Conservation (phyloP, 2,888 invertebrate genomes). For the Drosophila suboccidentalis region DNA sequence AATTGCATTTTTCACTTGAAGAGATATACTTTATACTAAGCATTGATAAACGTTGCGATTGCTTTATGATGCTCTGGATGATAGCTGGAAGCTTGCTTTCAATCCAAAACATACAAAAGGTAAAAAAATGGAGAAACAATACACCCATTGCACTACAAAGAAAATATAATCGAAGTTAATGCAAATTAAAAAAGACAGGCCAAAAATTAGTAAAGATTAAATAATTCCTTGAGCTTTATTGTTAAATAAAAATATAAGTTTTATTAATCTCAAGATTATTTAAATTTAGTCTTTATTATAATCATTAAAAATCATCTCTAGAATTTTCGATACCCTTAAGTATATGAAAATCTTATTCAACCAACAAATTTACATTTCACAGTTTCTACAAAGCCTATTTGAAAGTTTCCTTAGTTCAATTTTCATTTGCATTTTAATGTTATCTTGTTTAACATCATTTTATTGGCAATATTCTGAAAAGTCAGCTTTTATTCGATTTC, state of each 20-base stretch:
- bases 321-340: background rate
- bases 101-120: too few relatives aligned
- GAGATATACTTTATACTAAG: background rate
- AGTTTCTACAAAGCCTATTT: background rate
- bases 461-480: constrained; percentile 7
- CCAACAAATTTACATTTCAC: background rate
- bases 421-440: constrained; percentile 7
- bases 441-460: constrained; percentile 15
- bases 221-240: too few relatives aligned
- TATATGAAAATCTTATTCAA: background rate
- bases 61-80: background rate
- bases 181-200: too few relatives aligned
- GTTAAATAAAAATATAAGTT: background rate
- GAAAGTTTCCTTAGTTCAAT: background rate
- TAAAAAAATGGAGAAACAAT: too few relatives aligned
- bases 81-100: background rate
- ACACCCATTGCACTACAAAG: too few relatives aligned
- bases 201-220: too few relatives aligned
- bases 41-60: background rate
- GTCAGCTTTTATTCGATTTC: constrained; percentile 11
- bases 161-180: too few relatives aligned
- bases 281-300: background rate
- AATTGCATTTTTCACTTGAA: background rate
- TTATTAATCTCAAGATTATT: background rate
- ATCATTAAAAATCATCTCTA: background rate